These are phyloP conservation scores for Nestor notabilis DNA, from an alignment of 2,113 vertebrate genomes.

Conservation along the genomic window DNA sequence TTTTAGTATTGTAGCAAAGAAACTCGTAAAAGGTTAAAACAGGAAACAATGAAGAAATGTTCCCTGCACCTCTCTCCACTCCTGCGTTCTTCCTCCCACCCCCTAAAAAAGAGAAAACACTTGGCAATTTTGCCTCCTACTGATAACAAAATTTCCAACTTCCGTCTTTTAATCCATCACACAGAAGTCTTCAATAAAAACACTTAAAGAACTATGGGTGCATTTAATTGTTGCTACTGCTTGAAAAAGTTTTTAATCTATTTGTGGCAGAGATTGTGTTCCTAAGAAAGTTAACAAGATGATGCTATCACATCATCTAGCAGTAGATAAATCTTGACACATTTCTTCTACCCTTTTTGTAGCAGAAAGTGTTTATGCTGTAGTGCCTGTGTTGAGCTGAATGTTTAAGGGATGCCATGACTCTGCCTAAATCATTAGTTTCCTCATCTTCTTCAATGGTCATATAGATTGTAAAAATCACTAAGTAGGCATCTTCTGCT, in stretches of 20 bases:
- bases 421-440: neutral
- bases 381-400: neutral
- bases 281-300: neutral
- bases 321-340: neutral
- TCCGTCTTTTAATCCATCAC: neutral
- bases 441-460: neutral
- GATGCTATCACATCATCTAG: neutral
- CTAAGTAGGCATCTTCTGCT: neutral
- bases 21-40: neutral
- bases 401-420: neutral
- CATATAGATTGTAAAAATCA: neutral
- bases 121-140: neutral
- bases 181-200: neutral
- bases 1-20: neutral
- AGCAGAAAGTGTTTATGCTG: neutral
- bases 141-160: neutral
- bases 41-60: neutral
- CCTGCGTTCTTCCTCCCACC: rapidly evolving
- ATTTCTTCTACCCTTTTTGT: neutral
- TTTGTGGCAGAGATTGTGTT: neutral
- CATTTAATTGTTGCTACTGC: neutral
- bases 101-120: neutral
- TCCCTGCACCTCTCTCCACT: neutral
- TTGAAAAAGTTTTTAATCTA: neutral
- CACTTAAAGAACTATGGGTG: neutral